These are phyloP conservation scores for Promerops cafer DNA, from an alignment of 2,113 vertebrate genomes.

Conservation along the genomic window DNA sequence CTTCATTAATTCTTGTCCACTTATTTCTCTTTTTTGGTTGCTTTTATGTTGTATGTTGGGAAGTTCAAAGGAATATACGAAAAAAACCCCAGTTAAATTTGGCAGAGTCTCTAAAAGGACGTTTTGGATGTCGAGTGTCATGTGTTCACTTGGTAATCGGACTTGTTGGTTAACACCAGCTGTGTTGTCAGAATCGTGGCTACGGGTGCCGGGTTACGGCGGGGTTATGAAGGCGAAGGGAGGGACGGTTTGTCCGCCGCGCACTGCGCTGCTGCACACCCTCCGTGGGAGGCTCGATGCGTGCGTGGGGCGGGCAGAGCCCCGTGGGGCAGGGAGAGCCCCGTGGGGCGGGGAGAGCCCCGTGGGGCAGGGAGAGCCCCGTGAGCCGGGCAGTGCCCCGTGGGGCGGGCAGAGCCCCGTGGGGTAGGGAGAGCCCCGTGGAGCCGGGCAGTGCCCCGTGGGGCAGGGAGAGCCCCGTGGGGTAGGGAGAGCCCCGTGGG, in stretches of 20 bases:
- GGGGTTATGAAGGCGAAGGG: not conserved
- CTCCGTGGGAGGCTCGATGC: fast-evolving
- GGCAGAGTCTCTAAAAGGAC: slow-evolving; percentile 50
- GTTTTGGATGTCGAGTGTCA: slow-evolving; percentile 53
- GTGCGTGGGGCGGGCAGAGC: not conserved
- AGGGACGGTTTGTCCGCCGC: not conserved
- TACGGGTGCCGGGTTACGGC: not conserved
- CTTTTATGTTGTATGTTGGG: slow-evolving; percentile 21
- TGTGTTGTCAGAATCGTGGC: not conserved
- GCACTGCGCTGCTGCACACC: fast-evolving
- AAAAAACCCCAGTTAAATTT: not conserved
- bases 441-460: too few relatives aligned
- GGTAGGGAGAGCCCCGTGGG: too few relatives aligned
- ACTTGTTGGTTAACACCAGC: slow-evolving; percentile 39
- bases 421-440: too few relatives aligned
- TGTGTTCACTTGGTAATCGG: not conserved
- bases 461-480: too few relatives aligned
- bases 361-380: too few relatives aligned
- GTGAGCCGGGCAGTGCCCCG: too few relatives aligned
- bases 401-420: too few relatives aligned
- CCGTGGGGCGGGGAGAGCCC: not conserved
- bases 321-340: not conserved
- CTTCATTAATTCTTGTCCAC: slow-evolving; percentile 87
- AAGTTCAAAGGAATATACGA: slow-evolving; percentile 22
- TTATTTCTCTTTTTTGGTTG: slow-evolving; percentile 79